phyloP scores from a whole-genome alignment of 37 sponge, comb jelly and placozoan genomes.

The Haliclona indistincta region DNA sequence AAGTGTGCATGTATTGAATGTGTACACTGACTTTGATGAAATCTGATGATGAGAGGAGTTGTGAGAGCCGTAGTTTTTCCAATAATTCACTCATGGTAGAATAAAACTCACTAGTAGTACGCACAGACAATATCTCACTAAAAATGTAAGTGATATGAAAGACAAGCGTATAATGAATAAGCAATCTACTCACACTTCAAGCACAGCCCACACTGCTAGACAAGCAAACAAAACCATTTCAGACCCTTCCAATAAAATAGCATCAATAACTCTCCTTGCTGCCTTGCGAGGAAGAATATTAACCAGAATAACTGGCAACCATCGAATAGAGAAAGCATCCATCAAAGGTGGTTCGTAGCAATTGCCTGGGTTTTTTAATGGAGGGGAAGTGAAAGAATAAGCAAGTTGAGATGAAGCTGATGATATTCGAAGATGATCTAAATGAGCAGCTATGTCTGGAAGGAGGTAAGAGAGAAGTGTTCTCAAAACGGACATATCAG shows the following conservation, averaged over 20 bases:
- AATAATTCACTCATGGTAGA: not conserved
- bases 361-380: conserved; percentile 22
- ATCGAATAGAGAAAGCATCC: conserved; percentile 90
- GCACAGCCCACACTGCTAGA: conserved; percentile 71
- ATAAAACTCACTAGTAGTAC: not conserved
- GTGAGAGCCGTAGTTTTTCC: not conserved
- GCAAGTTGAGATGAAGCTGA: too few relatives aligned
- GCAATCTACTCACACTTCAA: conserved; percentile 46
- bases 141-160: not conserved
- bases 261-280: conserved; percentile 80
- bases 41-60: not conserved
- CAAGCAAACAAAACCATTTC: conserved; percentile 73
- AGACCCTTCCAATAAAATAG: conserved; percentile 80
- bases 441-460: conserved; percentile 74
- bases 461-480: conserved; percentile 67
- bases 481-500: conserved; percentile 78
- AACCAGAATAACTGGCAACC: conserved; percentile 90
- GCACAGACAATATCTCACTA: not conserved
- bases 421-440: conserved; percentile 42
- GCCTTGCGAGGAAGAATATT: conserved; percentile 71
- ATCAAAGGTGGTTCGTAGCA: conserved; percentile 92
- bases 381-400: too few relatives aligned
- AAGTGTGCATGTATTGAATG: not conserved
- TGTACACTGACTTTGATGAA: conserved; percentile 1
- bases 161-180: not conserved